Conservation (phyloP, 1,140 invertebrate species). For the Caenorhabditis briggsae region DNA sequence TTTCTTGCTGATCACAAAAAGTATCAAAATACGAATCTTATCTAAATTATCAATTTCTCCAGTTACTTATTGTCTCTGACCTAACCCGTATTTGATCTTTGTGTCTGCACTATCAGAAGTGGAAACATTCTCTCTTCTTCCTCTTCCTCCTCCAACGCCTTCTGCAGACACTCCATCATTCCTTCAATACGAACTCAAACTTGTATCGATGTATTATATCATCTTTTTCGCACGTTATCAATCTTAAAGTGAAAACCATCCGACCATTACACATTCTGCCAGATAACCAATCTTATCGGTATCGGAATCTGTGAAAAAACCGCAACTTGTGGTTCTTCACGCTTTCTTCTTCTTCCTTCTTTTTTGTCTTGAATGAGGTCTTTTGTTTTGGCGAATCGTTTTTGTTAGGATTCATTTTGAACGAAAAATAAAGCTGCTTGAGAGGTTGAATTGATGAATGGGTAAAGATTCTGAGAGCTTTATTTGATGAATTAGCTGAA, state of each 20-base stretch:
- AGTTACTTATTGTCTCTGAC: not conserved
- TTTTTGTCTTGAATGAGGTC: not conserved
- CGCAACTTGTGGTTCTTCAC: constrained; percentile 7
- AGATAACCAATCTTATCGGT: constrained; percentile 40
- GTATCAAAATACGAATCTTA: constrained; percentile 6
- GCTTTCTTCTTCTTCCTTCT: not conserved
- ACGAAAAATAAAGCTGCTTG: no score
- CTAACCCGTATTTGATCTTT: constrained; percentile 36
- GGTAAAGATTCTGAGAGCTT: no score
- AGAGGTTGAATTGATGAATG: no score
- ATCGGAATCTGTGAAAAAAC: constrained; percentile 33
- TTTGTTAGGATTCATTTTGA: not conserved
- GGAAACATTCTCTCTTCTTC: not conserved
- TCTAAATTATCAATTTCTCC: not conserved
- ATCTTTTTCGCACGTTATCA: constrained; percentile 51
- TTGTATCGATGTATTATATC: not conserved
- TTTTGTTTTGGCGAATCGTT: not conserved
- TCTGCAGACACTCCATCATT: constrained; percentile 20
- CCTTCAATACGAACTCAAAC: not conserved
- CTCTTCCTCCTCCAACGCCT: constrained; percentile 27
- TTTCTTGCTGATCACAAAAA: not conserved
- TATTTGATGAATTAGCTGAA: no score
- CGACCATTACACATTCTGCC: not conserved
- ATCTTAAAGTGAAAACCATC: constrained; percentile 22
- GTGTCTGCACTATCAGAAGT: constrained; percentile 17